These are phyloP conservation scores for Nephrocerus scutellatus DNA, from an alignment of 2,888 invertebrate genomes.

Conservation along the genomic window DNA sequence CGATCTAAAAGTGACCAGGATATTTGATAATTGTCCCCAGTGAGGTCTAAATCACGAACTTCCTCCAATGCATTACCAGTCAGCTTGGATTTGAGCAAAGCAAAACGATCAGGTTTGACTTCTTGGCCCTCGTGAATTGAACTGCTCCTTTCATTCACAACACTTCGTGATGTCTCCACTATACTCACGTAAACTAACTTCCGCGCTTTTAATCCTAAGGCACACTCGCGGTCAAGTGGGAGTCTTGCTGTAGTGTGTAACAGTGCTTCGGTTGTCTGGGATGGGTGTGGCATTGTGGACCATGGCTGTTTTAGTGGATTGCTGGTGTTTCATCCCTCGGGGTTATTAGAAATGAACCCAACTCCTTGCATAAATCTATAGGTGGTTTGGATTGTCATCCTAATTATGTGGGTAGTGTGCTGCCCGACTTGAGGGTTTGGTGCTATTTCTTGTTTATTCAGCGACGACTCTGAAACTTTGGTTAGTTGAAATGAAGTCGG, in stretches of 20 bases:
- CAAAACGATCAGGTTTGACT: constrained; percentile 1
- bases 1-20: no score
- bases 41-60: background rate
- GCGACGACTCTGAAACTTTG: no score
- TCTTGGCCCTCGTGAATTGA: background rate
- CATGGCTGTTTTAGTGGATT: background rate
- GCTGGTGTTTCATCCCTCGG: background rate
- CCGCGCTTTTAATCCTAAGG: background rate
- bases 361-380: no score
- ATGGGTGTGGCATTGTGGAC: background rate
- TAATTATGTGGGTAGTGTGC: no score
- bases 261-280: no score
- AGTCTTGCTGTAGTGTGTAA: background rate
- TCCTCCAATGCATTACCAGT: constrained; percentile 2
- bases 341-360: no score
- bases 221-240: background rate
- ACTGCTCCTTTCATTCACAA: constrained; percentile 1
- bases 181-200: background rate
- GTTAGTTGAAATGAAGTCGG: no score
- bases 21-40: constrained; percentile 6
- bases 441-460: no score
- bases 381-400: no score
- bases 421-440: no score
- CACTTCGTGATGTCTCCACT: no score
- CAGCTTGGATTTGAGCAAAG: constrained; percentile 4